Conservation (phyloP, 2,113 vertebrate genomes). For the Triplophysa rosa region DNA sequence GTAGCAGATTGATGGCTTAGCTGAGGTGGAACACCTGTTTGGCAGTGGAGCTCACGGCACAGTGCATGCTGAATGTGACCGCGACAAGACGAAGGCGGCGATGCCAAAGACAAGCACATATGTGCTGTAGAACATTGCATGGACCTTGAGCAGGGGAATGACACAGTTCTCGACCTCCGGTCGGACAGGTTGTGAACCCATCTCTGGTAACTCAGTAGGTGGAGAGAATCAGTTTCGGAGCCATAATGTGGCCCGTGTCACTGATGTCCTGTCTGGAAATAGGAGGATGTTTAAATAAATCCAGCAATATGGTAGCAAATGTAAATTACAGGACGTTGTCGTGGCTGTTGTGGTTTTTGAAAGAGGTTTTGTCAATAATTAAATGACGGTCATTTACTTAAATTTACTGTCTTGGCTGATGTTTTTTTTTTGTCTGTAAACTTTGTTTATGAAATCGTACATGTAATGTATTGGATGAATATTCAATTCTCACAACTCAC, state of each 20-base stretch:
- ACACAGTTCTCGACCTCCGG: constrained; percentile 22
- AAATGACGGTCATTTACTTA: too few species aligned
- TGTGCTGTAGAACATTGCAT: constrained; percentile 64
- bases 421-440: too few species aligned
- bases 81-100: constrained; percentile 64
- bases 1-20: constrained; percentile 74
- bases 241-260: constrained; percentile 21
- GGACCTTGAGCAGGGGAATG: constrained; percentile 25
- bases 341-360: background rate
- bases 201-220: constrained; percentile 20
- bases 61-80: constrained; percentile 71
- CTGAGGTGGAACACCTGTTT: constrained; percentile 75
- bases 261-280: background rate
- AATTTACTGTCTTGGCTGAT: background rate
- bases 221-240: constrained; percentile 16
- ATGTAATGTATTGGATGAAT: too few species aligned
- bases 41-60: constrained; percentile 64
- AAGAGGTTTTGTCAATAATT: background rate
- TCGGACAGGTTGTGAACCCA: constrained; percentile 32
- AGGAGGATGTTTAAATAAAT: background rate
- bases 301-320: background rate
- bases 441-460: too few species aligned
- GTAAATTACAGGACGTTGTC: background rate
- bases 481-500: too few species aligned
- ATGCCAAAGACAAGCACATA: constrained; percentile 76